These are phyloP conservation scores for Oryctes rhinoceros DNA, from an alignment of 1,140 invertebrate genomes.

Conservation along the genomic window DNA sequence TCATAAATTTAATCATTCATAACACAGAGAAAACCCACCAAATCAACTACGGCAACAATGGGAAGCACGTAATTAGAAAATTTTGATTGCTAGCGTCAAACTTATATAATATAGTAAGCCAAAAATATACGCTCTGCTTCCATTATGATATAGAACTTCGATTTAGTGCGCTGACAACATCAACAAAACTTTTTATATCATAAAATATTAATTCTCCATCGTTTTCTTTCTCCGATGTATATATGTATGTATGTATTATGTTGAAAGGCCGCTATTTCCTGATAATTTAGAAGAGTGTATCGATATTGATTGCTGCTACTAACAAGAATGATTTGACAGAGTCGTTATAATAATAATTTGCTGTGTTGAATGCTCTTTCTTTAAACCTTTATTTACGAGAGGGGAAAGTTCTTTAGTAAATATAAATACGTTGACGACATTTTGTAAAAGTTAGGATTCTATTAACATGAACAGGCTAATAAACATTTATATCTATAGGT, in stretches of 20 bases:
- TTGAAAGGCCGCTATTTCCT: neutral
- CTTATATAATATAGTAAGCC: neutral
- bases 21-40: conserved; percentile 14
- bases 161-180: conserved; percentile 25
- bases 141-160: neutral
- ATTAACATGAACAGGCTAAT: too few relatives aligned
- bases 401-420: too few relatives aligned
- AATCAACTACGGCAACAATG: conserved; percentile 10
- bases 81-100: conserved; percentile 19
- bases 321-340: conserved; percentile 10
- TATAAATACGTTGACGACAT: too few relatives aligned
- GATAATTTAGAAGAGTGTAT: conserved; percentile 31
- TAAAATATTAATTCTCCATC: conserved; percentile 22
- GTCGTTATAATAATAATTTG: neutral
- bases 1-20: conserved; percentile 26
- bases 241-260: neutral
- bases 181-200: conserved; percentile 23
- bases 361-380: neutral
- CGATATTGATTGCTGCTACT: conserved; percentile 22
- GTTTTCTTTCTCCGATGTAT: conserved; percentile 9
- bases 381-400: neutral
- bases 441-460: too few relatives aligned
- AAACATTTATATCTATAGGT: too few relatives aligned
- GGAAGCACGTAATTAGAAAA: conserved; percentile 24
- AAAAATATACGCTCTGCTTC: neutral